Base-by-base conservation (phyloP, 2,888 invertebrate genomes). In the Aricia artaxerxes region DNA sequence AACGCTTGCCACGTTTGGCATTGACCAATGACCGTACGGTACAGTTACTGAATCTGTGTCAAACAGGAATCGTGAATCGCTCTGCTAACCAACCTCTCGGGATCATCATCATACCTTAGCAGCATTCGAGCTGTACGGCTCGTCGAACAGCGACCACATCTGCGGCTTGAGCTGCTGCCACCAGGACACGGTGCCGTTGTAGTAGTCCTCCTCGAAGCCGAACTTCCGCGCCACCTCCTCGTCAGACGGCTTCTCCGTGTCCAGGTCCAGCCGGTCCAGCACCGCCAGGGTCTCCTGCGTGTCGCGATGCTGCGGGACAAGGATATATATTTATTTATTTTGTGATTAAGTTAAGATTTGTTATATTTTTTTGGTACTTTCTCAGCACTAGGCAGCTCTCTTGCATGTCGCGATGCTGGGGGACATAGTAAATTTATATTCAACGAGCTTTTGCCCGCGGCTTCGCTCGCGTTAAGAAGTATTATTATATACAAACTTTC, bases 201-300 rank as follows among this genome's bases (percentile, higher is more conserved):
- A 97, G 91, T 98, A 99, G 89, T 98, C 98, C 87, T 99, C 98
- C 91, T 99, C 98, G 95, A 98, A 97, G 82, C 99, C 99, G 88
- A 99, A 99, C 94, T 99, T 99, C 85, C 99, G 96, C 83, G 99
- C 99, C 88, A 99, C 96, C 90, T 99, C 99, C 93, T 99, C 99
- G 85, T 99, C 99, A 85, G 98, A 98, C 73, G 99, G 99, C 92
- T 98, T 99, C 92, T 98, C 99, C 82, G 99, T 99, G 93, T 99
- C 99, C 87, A 99, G 96, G 94, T 99, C 99, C 87, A 99, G 95
- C 82, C 99, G 96, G 95, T 99, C 99, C 88, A 99, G 95, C 81
- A 99, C 99, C 80, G 99, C 98, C 88, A 99, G 95, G 78, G 99
- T 99, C 95, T 99, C 99, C 95, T 99, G 99, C 81, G 99, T 99